These are phyloP conservation scores for Drosophila paulistorum DNA, from an alignment of 1,140 invertebrate genomes.

Conservation along the genomic window DNA sequence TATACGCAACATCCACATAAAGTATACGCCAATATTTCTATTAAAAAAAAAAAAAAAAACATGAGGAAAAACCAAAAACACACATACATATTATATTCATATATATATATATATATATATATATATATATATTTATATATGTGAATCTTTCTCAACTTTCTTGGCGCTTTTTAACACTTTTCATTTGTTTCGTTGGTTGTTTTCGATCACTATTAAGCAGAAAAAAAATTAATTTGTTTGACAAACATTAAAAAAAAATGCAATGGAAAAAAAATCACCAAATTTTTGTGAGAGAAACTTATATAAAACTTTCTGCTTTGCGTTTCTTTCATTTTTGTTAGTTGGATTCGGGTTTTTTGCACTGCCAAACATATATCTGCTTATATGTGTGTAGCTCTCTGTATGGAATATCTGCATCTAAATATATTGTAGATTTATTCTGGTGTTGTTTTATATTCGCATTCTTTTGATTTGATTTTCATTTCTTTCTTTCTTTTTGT, in stretches of 20 bases:
- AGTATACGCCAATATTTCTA: constrained; percentile 66
- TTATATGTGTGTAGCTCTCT: constrained; percentile 7
- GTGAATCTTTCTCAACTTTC: constrained; percentile 18
- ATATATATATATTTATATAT: constrained; percentile 24
- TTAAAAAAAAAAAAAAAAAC: constrained; percentile 41
- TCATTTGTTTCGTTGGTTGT: constrained; percentile 5
- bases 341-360: constrained; percentile 6
- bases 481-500: background rate
- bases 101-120: constrained; percentile 13
- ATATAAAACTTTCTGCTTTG: constrained; percentile 64
- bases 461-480: background rate
- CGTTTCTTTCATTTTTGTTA: constrained; percentile 32
- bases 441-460: background rate
- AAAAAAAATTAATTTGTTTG: constrained; percentile 42
- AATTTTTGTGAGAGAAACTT: constrained; percentile 53
- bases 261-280: constrained; percentile 14
- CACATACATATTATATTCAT: constrained; percentile 16
- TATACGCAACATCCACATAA: constrained; percentile 71
- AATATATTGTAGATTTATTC: constrained; percentile 8
- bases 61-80: constrained; percentile 28
- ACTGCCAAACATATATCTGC: constrained; percentile 20
- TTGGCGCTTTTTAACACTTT: constrained; percentile 1
- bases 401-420: background rate
- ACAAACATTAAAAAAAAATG: constrained; percentile 36
- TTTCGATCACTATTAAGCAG: constrained; percentile 37